phyloP scores from a whole-genome alignment of 2,113 vertebrate genomes.

The Dromiciops gliroides region DNA sequence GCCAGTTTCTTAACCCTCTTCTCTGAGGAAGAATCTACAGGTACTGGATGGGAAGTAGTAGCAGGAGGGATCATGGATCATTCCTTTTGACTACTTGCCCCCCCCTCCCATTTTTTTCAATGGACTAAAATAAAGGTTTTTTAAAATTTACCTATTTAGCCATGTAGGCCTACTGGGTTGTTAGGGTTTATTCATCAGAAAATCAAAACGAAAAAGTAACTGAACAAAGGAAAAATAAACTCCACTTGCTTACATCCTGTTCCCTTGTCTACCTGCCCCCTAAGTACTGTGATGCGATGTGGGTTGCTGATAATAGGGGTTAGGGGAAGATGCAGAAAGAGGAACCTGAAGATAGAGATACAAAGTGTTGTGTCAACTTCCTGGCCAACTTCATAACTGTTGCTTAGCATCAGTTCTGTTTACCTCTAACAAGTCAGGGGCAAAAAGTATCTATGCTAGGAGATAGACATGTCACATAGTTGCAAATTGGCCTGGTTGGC shows the following conservation, averaged over 20 bases:
- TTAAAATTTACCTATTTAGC: not conserved
- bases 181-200: not conserved
- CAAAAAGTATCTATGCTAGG: not conserved
- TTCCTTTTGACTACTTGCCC: not conserved
- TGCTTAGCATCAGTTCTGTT: not conserved
- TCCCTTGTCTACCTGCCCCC: not conserved
- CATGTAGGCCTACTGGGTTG: not conserved
- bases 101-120: not conserved
- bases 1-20: not conserved
- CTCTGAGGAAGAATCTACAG: not conserved
- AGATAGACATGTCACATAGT: not conserved
- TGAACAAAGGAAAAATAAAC: not conserved
- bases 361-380: not conserved
- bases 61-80: not conserved
- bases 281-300: not conserved
- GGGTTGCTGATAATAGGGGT: not conserved
- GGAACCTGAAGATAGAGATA: not conserved
- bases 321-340: not conserved
- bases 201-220: not conserved
- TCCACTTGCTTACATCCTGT: not conserved
- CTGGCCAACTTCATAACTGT: not conserved
- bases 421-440: not conserved
- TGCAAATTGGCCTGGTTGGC: not conserved
- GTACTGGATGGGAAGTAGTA: not conserved
- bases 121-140: not conserved